These are phyloP conservation scores for Drosophila ustulata DNA, from an alignment of 2,888 invertebrate species.

Conservation along the genomic window DNA sequence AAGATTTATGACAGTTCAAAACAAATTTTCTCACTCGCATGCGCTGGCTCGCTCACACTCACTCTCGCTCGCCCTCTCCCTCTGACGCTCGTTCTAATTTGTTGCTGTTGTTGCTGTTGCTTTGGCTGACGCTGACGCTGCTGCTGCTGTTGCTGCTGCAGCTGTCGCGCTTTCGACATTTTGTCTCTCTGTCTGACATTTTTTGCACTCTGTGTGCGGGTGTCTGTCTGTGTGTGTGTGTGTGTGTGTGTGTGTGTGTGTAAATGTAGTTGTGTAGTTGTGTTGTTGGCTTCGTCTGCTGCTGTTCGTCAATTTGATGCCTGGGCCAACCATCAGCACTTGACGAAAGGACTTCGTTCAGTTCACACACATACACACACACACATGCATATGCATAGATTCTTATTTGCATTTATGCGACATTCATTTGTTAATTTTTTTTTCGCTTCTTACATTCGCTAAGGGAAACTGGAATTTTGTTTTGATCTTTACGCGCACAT, in stretches of 20 bases:
- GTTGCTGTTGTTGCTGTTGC: conserved; percentile 53
- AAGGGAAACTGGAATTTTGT: conserved; percentile 35
- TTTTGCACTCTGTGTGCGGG: conserved; percentile 58
- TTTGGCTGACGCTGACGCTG: conserved; percentile 25
- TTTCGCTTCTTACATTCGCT: neutral
- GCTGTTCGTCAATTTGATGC: conserved; percentile 63
- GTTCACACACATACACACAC: neutral
- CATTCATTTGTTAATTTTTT: conserved; percentile 7
- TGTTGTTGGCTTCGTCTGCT: conserved; percentile 36
- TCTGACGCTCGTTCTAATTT: conserved; percentile 62
- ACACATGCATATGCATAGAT: neutral
- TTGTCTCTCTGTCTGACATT: conserved; percentile 70
- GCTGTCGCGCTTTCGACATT: conserved; percentile 74
- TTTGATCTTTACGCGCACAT: conserved; percentile 29
- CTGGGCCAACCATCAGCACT: conserved; percentile 11
- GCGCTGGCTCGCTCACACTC: conserved; percentile 73
- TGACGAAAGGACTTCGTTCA: conserved; percentile 18
- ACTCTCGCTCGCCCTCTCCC: conserved; percentile 22
- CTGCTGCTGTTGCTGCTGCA: conserved; percentile 50
- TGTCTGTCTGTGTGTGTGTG: conserved; percentile 27
- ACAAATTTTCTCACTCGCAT: conserved; percentile 79
- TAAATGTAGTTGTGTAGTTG: conserved; percentile 34
- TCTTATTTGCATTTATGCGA: conserved; percentile 2
- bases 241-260: conserved; percentile 26
- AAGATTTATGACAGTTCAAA: conserved; percentile 85